Evolutionary conservation across 2,797 vertebrate species (phyloP), one percentile per base, ranked within the genome.

Genomic region (Acanthornis magna): DNA sequence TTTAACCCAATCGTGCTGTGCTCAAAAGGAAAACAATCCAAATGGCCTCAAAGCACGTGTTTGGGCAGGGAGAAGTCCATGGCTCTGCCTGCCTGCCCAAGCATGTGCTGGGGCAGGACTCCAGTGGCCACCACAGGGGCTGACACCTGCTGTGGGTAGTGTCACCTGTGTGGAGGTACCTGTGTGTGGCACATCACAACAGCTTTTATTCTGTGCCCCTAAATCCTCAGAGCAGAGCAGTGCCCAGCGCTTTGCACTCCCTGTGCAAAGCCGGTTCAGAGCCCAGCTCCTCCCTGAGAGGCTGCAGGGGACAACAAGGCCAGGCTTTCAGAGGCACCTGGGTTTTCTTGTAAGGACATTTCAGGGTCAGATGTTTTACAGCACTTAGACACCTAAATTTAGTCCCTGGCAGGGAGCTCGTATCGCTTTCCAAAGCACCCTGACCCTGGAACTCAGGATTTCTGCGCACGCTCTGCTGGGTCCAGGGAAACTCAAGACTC

Each of bases 201-300:
- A 38, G 47, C 42, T 42, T 30, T 53, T 9, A 12, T 13, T 45
- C 50, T 18, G 14, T 29, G 4, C 4, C 16, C 25, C 19, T 6
- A 2, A 1, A 0, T 11, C 22, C 63, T 43, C 32, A 6, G 40
- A 22, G 62, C 53, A 36, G 36, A 8, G 1, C 36, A 20, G 11
- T 5, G 47, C 57, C 10, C 54, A 45, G 68, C 50, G 34, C 29
- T 34, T 26, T 3, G 1, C 9, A 0, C 5, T 15, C 15, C 61
- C 51, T 1, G 0, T 21, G 54, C 61, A 60, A 60, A 66, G 45
- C 27, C 7, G 0, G 3, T 5, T 2, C 25, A 12, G 19, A 55
- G 7, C 82, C 30, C 60, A 51, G 55, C 32, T 62, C 48, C n/a
- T 67, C 5, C 0, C 45, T 19, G 11, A 51, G 55, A 51, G 40